Evolutionary conservation across 92 coral and sea anemone genomes (phyloP), one percentile per base, ranked within the genome.

Genomic region (Palythoa grandis): DNA sequence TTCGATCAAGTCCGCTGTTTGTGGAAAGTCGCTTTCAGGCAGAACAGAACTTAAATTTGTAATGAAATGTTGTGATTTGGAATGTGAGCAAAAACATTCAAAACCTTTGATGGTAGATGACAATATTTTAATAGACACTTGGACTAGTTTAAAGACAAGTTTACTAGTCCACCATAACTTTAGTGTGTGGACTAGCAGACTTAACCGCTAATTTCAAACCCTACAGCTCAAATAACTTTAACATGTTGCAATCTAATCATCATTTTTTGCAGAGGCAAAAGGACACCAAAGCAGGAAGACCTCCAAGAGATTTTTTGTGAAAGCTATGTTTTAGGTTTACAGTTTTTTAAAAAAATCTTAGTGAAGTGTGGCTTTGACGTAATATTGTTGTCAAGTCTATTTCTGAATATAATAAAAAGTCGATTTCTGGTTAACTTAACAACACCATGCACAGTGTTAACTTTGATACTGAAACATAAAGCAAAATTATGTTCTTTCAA

Each of bases 261-360:
- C 19, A 6, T 52, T 76, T n/a, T 76, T 76, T 53, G 20, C 82
- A 76, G 82, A 76, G 82, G 12, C 82, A 76, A 29, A 76, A 76
- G 48, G 82, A 76, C 16, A 76, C 53, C 82, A 76, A 76, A 48
- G 82, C 67, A 76, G 82, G 82, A 54, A 53, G 82, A 52, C 82
- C 82, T 52, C 82, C 82, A 24, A 76, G 82, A 57, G 82, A 76
- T 52, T 76, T 76, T 57, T 76, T 76, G 48, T 76, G 37, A 76
- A 76, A 50, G 3, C 4, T 57, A 19, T 10, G 63, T 40, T 40
- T 40, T 40, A 40, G 4, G 6, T 40, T 40, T 40, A 40, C 47
- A 40, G 6, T 40, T 40, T 40, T 40, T 40, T n/a, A 52, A 15
- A 10, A 54, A 11, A 11, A 54, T 11, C 60, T 54, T 15, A 10